Evolutionary conservation across 2,113 vertebrate genomes (phyloP).

Genomic region (Opisthocomus hoazin): DNA sequence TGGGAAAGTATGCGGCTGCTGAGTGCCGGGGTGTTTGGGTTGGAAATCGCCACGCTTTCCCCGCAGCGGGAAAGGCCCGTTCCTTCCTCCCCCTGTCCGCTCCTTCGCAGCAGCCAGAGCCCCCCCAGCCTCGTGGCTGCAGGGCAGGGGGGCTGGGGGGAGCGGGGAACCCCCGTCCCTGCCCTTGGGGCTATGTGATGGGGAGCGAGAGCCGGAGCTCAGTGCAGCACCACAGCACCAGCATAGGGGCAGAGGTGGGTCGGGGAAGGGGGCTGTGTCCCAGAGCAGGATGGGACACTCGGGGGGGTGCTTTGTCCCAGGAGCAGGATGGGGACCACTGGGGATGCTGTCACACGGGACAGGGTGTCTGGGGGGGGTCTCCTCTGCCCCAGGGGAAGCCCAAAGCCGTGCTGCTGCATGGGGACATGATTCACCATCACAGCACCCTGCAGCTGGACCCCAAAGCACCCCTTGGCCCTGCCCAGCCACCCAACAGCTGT

Average conservation of each 20-base stretch:
- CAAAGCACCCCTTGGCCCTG: neutral
- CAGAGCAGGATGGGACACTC: neutral
- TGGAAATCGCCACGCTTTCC: conserved; percentile 42
- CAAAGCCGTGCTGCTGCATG: neutral
- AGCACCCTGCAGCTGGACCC: neutral
- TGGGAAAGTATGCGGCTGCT: conserved; percentile 64
- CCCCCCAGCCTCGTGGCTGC: neutral
- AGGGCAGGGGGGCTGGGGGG: neutral
- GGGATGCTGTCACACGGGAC: neutral
- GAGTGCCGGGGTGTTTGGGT: conserved; percentile 58
- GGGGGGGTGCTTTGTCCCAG: neutral
- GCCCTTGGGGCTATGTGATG: neutral
- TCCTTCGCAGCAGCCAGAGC: neutral
- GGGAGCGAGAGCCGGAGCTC: neutral
- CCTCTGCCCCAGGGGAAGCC: neutral
- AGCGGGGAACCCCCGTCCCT: neutral
- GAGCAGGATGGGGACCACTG: neutral
- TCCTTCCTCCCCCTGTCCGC: neutral
- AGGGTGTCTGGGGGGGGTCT: neutral
- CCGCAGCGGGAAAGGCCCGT: conserved; percentile 37
- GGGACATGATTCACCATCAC: neutral
- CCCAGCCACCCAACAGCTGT: neutral
- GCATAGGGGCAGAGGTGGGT: neutral
- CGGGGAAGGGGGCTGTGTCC: rapidly evolving
- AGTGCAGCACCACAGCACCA: neutral